Evolutionary conservation across 2,888 invertebrate species (phyloP).

Genomic region (Argynnis bischoffii): DNA sequence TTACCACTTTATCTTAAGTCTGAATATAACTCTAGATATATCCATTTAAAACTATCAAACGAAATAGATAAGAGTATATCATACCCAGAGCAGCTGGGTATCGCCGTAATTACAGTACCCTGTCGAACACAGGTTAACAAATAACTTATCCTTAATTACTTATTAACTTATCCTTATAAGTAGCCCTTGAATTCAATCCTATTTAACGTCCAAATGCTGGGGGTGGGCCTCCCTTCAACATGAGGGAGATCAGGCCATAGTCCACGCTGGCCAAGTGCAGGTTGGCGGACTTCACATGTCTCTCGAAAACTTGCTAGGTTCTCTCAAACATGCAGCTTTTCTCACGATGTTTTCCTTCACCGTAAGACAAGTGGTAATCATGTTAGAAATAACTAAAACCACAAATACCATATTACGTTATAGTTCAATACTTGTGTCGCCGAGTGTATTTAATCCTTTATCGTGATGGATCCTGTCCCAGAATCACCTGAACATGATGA

Average conservation of each 20-base stretch:
- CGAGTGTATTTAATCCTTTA: constrained; percentile 38
- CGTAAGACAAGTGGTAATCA: too few relatives aligned
- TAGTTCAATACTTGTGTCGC: not conserved
- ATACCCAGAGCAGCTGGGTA: constrained; percentile 15
- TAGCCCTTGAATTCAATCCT: too few relatives aligned
- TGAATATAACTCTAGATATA: not conserved
- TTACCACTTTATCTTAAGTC: not conserved
- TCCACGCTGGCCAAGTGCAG: too few relatives aligned
- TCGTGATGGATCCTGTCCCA: constrained; percentile 40
- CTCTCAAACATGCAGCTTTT: too few relatives aligned
- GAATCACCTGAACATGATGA: constrained; percentile 42
- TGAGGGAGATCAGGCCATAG: too few relatives aligned
- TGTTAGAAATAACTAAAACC: too few relatives aligned
- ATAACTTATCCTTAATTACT: not conserved
- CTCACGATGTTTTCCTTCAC: too few relatives aligned
- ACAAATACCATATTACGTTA: constrained; percentile 12
- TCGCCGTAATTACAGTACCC: constrained; percentile 22
- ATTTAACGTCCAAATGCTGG: too few relatives aligned
- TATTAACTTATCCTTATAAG: not conserved
- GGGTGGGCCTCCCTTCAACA: too few relatives aligned
- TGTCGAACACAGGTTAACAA: constrained; percentile 2
- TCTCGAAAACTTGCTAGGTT: too few relatives aligned
- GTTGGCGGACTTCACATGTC: too few relatives aligned
- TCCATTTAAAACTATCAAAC: constrained; percentile 11
- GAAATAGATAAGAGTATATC: constrained; percentile 13